Conservation (phyloP, 2,797 vertebrate species). For the Podarcis lilfordi region DNA sequence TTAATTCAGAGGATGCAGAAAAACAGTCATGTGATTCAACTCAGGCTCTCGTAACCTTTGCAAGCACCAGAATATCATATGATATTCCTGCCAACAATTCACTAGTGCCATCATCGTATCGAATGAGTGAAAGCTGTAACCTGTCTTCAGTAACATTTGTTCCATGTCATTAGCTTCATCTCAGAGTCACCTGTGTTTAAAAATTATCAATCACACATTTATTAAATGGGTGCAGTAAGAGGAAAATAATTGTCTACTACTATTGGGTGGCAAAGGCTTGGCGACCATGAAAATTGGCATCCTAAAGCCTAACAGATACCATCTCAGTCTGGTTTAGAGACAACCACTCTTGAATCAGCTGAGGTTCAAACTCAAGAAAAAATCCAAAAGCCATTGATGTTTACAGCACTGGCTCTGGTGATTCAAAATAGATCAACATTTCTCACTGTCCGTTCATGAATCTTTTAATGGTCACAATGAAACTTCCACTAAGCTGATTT, state of each 20-base stretch:
- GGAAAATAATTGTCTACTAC: slow-evolving; percentile 26
- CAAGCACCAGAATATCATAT: slow-evolving; percentile 76
- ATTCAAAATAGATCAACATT: neutral
- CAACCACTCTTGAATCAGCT: neutral
- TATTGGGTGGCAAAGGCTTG: slow-evolving; percentile 17
- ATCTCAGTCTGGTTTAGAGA: slow-evolving; percentile 31
- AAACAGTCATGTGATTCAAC: slow-evolving; percentile 94
- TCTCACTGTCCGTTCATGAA: neutral
- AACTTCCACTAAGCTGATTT: neutral
- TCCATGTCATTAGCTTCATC: slow-evolving; percentile 76
- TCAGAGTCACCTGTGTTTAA: slow-evolving; percentile 47
- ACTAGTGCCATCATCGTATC: slow-evolving; percentile 64
- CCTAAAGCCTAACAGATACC: slow-evolving; percentile 27
- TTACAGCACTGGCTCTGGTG: slow-evolving; percentile 17
- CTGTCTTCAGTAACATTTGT: slow-evolving; percentile 80
- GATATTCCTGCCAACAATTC: slow-evolving; percentile 72
- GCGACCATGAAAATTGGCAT: neutral
- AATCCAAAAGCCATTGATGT: slow-evolving; percentile 47
- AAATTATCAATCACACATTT: slow-evolving; percentile 46
- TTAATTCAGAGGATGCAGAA: slow-evolving; percentile 87
- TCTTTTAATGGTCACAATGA: neutral
- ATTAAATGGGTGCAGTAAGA: slow-evolving; percentile 38
- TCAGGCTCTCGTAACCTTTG: slow-evolving; percentile 86
- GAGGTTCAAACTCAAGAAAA: slow-evolving; percentile 42
- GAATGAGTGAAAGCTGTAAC: slow-evolving; percentile 76